Evolutionary conservation across 2,113 vertebrate species (phyloP), one percentile per base, ranked within the genome.

Genomic region (Bufo gargarizans): DNA sequence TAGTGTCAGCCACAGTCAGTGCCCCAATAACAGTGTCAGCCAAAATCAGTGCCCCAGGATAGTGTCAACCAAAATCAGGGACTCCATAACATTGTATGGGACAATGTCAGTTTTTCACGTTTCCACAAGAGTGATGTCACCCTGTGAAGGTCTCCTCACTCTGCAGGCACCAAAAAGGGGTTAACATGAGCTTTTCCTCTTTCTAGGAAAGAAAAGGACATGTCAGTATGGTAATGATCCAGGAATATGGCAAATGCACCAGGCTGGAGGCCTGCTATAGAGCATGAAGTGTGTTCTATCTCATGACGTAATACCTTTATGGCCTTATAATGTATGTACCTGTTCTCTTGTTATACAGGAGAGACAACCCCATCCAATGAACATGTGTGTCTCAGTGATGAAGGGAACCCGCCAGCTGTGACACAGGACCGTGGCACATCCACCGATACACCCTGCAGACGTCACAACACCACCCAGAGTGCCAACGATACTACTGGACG

Each of bases 391-490:
- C 95, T 99, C 91, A 99, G 97, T 4, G 98, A 99, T 92, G 97
- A 99, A 93, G 95, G 97, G 92, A 97, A 96, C 81, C 93, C 96
- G 86, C 97, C 95, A 89, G 93, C 96, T 91, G 93, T 92, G 93
- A 98, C 98, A 93, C 98, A 97, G 96, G 97, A 99, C 92, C 94
- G 97, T 0, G 98, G 98, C 90, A 99, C 97, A 0, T 99, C 97
- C 81, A 99, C 98, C 0, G 97, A 99, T 85, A 96, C 94, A 86
- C 97, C 97, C 0, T 96, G 96, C 92, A 95, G 95, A 86, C 96
- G 96, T 89, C 93, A 94, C 8, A 91, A 96, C 0, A 95, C 96
- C 58, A 96, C 94, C 92, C 95, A 95, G 0, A 94, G 96, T 0
- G 87, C 95, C 59, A 92, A 92, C 0, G 76, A 90, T 8, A 71